These are phyloP conservation scores for Andrena fulva DNA, from an alignment of 2,888 invertebrate species.

Conservation along the genomic window DNA sequence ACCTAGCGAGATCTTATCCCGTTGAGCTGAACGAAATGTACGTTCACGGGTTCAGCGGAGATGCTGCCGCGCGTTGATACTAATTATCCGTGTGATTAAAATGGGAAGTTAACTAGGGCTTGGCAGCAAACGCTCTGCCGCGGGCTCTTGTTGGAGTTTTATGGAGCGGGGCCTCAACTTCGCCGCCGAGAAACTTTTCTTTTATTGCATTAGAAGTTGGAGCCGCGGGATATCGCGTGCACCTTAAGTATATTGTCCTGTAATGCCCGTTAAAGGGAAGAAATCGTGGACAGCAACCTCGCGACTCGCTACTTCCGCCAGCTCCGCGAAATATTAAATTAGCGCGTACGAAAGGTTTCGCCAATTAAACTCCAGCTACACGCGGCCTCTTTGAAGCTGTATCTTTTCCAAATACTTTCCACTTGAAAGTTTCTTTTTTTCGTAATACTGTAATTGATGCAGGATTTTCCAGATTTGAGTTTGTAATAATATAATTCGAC, in stretches of 20 bases:
- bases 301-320: background rate
- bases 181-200: constrained; percentile 56
- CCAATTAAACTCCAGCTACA: background rate
- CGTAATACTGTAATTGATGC: too few species aligned
- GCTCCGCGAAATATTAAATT: constrained; percentile 2
- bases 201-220: constrained; percentile 65
- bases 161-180: constrained; percentile 38
- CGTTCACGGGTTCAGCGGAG: background rate
- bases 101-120: constrained; percentile 38
- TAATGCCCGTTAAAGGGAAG: constrained; percentile 29
- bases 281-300: constrained; percentile 26
- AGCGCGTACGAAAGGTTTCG: background rate
- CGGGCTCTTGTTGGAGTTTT: constrained; percentile 36
- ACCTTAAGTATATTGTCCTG: constrained; percentile 39
- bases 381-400: background rate
- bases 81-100: constrained; percentile 36
- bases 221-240: constrained; percentile 15
- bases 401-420: background rate
- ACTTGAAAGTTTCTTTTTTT: background rate
- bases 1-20: background rate
- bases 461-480: too few species aligned
- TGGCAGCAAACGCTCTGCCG: constrained; percentile 19
- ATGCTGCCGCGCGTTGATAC: constrained; percentile 1
- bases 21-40: background rate
- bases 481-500: too few species aligned